Base-by-base conservation (phyloP, 2,113 vertebrate species). In the Athene noctua region DNA sequence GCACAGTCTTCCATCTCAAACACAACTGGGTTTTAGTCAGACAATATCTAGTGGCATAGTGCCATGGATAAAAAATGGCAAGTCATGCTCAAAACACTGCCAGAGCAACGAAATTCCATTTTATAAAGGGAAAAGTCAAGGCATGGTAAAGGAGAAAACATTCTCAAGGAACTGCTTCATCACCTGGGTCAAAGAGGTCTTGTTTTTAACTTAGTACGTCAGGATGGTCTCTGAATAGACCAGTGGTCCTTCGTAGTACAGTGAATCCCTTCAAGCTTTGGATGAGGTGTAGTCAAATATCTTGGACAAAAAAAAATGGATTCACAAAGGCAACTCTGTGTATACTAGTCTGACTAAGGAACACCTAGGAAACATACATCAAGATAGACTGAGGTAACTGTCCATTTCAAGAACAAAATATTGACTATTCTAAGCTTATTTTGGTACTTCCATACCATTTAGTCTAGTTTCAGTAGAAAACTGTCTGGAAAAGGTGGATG, bases 11-110 rank as follows among this genome's bases (percentile, higher is more conserved):
- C 67, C 25, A 59, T 49, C 77, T 85, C 57, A 89, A 72, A 71
- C 80, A 66, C 80, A 68, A 87, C 81, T 75, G 87, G 40, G 38
- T 49, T 92, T 94, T 80, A 80, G 94, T 88, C 87, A 95, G 92
- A 84, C 65, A 87, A 46, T 75, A 68, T 72, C 75, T 74, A 61
- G n/a, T 85, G 77, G 68, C 77, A 52, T 58, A 87, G 62, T 93
- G 86, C 34, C 73, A 54, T 54, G 32, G 36, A 92, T 91, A 66
- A 96, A 90, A 92, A 94, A 92, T 80, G 68, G 26, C 47, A 90
- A 96, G 63, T 80, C 55, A 47, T 68, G 57, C 46, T 89, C 61
- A 42, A 71, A 90, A 88, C 46, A 38, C 40, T 85, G 23, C 18
- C 44, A 80, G 65, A 68, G 49, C 27, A 73, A 51, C 20, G 44